Base-by-base conservation (phyloP, 2,797 vertebrate genomes). In the Selene dorsalis region DNA sequence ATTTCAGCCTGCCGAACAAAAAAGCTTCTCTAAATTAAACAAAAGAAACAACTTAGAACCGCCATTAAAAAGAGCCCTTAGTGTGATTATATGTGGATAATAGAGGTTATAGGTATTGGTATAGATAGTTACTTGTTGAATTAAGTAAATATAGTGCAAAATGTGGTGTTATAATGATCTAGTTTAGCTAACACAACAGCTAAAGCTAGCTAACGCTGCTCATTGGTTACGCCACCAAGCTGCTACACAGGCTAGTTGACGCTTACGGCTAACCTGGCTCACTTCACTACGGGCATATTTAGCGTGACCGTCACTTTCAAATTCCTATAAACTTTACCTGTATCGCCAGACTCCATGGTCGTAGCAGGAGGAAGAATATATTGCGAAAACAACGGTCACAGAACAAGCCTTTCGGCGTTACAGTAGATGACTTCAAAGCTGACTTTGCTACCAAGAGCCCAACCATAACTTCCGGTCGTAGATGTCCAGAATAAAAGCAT, bases 331-430 rank as follows among this genome's bases (percentile, higher is more conserved):
- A 41, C 16, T 26, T 73, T 83, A 93, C 93, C 92, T 84, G 87
- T 24, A 77, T 93, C 92, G 43, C 70, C 55, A 47, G 89, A 89
- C 56, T 93, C 93, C 93, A 94, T 94, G 18, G 5, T 60, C 50
- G 69, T 69, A 39, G 50, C 73, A 71, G 48, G n/a, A 67, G 11
- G 2, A 26, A 35, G 57, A 59, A n/a, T 38, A 28, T 66, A 43
- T 43, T 39, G 73, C 4, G 18, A 66, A 75, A 83, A 63, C n/a
- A 62, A 72, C 12, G 35, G 1, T n/a, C 5, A 28, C 39, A 4
- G 9, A 77, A 72, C 0, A 45, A 64, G 66, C 72, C 79, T 69
- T 5, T 39, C 9, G 6, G 12, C 48, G 64, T 56, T 71, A 48
- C 32, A 6, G 61, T 43, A 73, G 60, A 22, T 30, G 45, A 24